These are phyloP conservation scores for Chrysochloris asiatica DNA, from an alignment of 2,113 vertebrate species.

Conservation along the genomic window DNA sequence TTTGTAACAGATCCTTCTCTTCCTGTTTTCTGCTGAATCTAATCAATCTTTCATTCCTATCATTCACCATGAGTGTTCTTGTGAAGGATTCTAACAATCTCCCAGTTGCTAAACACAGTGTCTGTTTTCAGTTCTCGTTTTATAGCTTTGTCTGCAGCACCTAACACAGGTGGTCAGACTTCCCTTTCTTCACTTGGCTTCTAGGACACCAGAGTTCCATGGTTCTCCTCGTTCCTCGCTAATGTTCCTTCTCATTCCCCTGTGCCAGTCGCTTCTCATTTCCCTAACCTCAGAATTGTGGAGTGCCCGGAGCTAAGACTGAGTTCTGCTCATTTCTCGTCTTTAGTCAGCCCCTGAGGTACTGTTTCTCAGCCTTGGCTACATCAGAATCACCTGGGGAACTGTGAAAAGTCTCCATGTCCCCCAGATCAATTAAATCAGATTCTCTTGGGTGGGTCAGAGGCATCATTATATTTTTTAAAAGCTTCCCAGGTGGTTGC, in stretches of 20 bases:
- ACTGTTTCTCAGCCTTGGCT: neutral
- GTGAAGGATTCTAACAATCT: accelerated
- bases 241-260: neutral
- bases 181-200: neutral
- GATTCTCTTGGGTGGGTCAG: neutral
- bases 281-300: accelerated
- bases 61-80: accelerated
- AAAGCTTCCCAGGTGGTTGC: neutral
- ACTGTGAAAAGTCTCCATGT: accelerated
- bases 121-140: neutral
- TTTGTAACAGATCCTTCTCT: neutral
- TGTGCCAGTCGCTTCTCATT: accelerated
- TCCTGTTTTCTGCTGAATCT: accelerated
- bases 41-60: accelerated
- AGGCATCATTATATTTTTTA: accelerated
- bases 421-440: accelerated
- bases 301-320: neutral
- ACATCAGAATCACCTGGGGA: accelerated
- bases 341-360: accelerated
- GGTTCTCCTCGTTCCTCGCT: accelerated
- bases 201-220: neutral
- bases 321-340: accelerated
- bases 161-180: accelerated
- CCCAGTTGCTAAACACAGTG: accelerated
- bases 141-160: accelerated